Base-by-base conservation (phyloP, 2,888 invertebrate genomes). In the Amphimallon solstitiale region DNA sequence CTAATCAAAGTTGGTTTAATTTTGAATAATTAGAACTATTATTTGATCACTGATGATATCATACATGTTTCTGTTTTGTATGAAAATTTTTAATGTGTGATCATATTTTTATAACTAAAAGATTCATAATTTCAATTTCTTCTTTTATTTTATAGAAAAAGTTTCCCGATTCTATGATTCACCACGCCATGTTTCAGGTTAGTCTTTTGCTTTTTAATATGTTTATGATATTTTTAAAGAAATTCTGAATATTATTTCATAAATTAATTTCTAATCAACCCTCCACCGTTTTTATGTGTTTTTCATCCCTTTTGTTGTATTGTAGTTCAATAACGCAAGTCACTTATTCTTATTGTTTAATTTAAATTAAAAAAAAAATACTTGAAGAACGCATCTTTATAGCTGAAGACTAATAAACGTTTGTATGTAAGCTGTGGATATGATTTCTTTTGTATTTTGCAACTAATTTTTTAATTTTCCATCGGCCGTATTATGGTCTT, bases 131-230 rank as follows among this genome's bases (percentile, higher is more conserved):
- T 63, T 54, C 56, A 63, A n/a, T n/a, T 45, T 63, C 63, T 48
- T 65, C 40, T 66, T 66, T 66, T 66, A 45, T 61, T 66, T 66
- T 66, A 63, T 66, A 66, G 66, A 66, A 66, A 66, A 66, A 66
- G 66, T 66, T 66, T 63, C 66, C 66, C 63, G 66, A 66, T 66
- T 66, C 66, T 66, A 66, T 66, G 66, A 66, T 66, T 46, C 66
- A 66, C 52, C 66, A 66, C 66, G 66, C 48, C 66, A 66, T 66
- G 62, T 66, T 66, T 66, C 66, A 66, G 66, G 66, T 66, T 66
- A 66, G 66, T 66, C 59, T 60, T 62, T 12, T 56, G 56, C 56
- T 63, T 61, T 43, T 52, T 38, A 61, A 29, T 35, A 37, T 35
- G 37, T 34, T 63, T 63, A 35, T n/a, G n/a, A 29, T 29, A 29